Evolutionary conservation across 1,140 invertebrate genomes (phyloP), one percentile per base, ranked within the genome.

Genomic region (Potamilus streckersoni): DNA sequence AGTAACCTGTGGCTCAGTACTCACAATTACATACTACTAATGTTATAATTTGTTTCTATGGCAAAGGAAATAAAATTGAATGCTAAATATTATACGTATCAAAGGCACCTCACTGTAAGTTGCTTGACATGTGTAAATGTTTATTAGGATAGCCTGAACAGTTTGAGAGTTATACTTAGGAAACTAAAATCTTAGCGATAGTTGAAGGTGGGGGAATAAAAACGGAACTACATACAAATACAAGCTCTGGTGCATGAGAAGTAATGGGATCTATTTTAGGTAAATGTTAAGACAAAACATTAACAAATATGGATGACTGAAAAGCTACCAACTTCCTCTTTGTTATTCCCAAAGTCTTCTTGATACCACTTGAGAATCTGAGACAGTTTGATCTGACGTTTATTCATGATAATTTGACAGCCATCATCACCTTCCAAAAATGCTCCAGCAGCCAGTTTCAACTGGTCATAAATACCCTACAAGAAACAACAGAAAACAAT

Each of bases 361-460:
- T 80, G 78, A 76, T 91, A 91, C 89, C 89, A 90, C 74, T 90
- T 90, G 69, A 91, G 85, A 23, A 91, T 87, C 73, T 85, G 83
- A 23, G 90, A 87, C n/a, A 91, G 74, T 58, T 83, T 77, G 14
- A 91, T 77, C 5, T 84, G 77, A 49, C 84, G 82, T 69, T 87
- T 90, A 13, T 79, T 81, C 69, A 83, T 76, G 27, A 90, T 88
- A 49, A 91, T 77, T 23, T 81, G 71, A 69, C 86, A 81, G 15
- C 85, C 87, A 82, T 89, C 87, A 65, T 86, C 83, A 15, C 84
- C 82, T 55, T 88, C 86, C 15, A 91, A 71, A 72, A 89, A 90
- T 8, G 87, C 78, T 61, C 86, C 82, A 5, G 86, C 82, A 17
- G 88, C 86, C 31, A 82, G 2, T 16, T 76, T 73, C 19, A 89